These are phyloP conservation scores for Psettodes erumei DNA, from an alignment of 2,113 vertebrate genomes.

Conservation along the genomic window DNA sequence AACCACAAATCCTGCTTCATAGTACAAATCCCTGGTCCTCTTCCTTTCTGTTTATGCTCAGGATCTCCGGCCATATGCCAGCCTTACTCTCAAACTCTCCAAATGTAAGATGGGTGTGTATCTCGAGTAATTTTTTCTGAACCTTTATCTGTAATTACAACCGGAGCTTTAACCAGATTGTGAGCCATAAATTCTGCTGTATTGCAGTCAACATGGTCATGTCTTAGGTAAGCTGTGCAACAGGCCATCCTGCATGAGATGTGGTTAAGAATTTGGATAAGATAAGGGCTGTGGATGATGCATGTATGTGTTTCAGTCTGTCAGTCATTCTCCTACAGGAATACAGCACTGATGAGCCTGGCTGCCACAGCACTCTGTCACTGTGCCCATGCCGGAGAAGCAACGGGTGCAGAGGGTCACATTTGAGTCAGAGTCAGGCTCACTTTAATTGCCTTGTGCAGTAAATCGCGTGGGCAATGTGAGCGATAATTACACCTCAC, in stretches of 20 bases:
- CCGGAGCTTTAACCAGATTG: neutral
- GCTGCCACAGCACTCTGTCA: constrained; percentile 38
- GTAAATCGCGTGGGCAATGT: constrained; percentile 32
- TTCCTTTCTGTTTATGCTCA: no score
- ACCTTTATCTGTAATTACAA: constrained; percentile 2
- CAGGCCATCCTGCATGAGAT: neutral
- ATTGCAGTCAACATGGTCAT: neutral
- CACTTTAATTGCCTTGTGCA: constrained; percentile 49
- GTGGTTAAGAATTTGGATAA: constrained; percentile 7
- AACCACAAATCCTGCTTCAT: no score
- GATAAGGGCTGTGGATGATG: neutral
- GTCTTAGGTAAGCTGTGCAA: neutral
- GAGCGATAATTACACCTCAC: constrained; percentile 50
- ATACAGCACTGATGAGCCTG: constrained; percentile 20
- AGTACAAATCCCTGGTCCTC: no score
- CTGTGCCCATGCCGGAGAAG: constrained; percentile 20
- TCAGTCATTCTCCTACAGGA: constrained; percentile 38
- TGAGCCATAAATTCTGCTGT: neutral
- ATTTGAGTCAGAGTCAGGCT: constrained; percentile 47
- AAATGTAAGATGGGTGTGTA: no score
- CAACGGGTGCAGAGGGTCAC: constrained; percentile 33
- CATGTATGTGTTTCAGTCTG: neutral
- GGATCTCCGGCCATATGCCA: no score
- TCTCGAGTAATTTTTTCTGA: no score
- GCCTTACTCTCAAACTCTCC: no score